Percentiles rank a stretch among this genome's conserved stretches.
These are phyloP conservation scores for Triops longicaudatus DNA, from an alignment of 1,140 invertebrate species.

Conservation along the genomic window DNA sequence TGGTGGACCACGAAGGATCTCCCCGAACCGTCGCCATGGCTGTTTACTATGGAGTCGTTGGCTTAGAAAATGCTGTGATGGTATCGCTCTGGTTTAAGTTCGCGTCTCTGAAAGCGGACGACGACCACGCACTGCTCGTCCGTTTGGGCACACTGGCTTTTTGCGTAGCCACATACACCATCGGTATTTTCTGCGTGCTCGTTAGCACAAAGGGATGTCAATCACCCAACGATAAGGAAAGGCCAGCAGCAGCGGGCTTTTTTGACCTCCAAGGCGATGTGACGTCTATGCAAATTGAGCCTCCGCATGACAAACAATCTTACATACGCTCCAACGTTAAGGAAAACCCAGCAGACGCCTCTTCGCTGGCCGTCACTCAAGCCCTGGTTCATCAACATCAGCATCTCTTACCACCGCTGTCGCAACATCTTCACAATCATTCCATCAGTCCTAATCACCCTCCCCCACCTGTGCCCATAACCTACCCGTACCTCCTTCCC, in stretches of 20 bases:
- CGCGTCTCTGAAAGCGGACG: constrained; percentile 17
- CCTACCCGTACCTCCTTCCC: neutral
- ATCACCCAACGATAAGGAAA: constrained; percentile 4
- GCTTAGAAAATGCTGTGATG: constrained; percentile 28
- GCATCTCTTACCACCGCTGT: neutral
- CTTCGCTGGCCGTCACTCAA: constrained; percentile 11
- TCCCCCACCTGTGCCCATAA: neutral
- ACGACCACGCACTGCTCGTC: constrained; percentile 18
- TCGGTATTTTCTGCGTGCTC: constrained; percentile 27
- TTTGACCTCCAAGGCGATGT: neutral
- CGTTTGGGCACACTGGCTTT: constrained; percentile 27
- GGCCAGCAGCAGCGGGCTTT: neutral
- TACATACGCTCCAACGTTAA: neutral
- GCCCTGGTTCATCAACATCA: neutral
- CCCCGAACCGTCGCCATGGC: constrained; percentile 26
- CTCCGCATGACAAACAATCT: neutral
- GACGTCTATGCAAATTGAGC: constrained; percentile 3
- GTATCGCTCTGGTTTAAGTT: constrained; percentile 29
- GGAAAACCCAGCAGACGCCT: constrained; percentile 19
- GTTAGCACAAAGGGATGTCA: constrained; percentile 24
- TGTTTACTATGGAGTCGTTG: constrained; percentile 28
- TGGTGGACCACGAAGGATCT: constrained; percentile 19
- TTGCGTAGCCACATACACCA: constrained; percentile 27
- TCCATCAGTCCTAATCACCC: constrained; percentile 1
- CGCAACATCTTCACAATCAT: constrained; percentile 1